These are phyloP conservation scores for Drosophila recens DNA, from an alignment of 2,888 invertebrate genomes.

Conservation along the genomic window DNA sequence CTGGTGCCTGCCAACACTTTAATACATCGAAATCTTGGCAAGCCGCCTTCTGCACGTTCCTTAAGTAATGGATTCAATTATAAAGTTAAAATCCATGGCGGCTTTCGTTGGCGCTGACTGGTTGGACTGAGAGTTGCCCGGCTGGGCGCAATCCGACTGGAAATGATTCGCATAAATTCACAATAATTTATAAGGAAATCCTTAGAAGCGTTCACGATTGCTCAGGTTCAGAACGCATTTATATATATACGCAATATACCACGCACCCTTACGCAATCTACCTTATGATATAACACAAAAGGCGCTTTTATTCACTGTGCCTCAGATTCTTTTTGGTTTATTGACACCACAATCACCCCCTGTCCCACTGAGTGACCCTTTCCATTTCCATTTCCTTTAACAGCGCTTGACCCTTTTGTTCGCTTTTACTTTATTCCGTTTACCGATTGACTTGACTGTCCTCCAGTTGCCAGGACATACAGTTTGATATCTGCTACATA, in stretches of 20 bases:
- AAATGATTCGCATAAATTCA: slow-evolving; percentile 82
- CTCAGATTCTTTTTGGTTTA: slow-evolving; percentile 25
- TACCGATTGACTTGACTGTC: slow-evolving; percentile 70
- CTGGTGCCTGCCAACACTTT: slow-evolving; percentile 66
- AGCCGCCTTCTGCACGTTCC: slow-evolving; percentile 66
- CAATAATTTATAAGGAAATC: slow-evolving; percentile 81
- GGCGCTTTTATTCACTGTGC: slow-evolving; percentile 15
- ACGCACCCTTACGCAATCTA: slow-evolving; percentile 3
- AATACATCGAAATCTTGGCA: slow-evolving; percentile 79
- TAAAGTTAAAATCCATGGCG: slow-evolving; percentile 79
- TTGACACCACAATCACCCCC: slow-evolving; percentile 18
- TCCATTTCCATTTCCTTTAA: slow-evolving; percentile 7
- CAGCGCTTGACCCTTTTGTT: slow-evolving; percentile 76
- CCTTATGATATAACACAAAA: slow-evolving; percentile 40
- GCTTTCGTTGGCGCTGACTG: slow-evolving; percentile 42
- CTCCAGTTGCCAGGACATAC: slow-evolving; percentile 19
- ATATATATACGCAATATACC: slow-evolving; percentile 5
- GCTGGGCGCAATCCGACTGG: slow-evolving; percentile 72
- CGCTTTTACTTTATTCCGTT: slow-evolving; percentile 60
- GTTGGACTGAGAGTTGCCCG: slow-evolving; percentile 23
- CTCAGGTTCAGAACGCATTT: slow-evolving; percentile 37
- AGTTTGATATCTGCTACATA: slow-evolving; percentile 40
- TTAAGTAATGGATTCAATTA: slow-evolving; percentile 80
- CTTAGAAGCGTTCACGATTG: slow-evolving; percentile 56
- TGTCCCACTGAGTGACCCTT: too few relatives aligned